These are phyloP conservation scores for Synergus laeviventris DNA, from an alignment of 2,888 invertebrate species.

Conservation along the genomic window DNA sequence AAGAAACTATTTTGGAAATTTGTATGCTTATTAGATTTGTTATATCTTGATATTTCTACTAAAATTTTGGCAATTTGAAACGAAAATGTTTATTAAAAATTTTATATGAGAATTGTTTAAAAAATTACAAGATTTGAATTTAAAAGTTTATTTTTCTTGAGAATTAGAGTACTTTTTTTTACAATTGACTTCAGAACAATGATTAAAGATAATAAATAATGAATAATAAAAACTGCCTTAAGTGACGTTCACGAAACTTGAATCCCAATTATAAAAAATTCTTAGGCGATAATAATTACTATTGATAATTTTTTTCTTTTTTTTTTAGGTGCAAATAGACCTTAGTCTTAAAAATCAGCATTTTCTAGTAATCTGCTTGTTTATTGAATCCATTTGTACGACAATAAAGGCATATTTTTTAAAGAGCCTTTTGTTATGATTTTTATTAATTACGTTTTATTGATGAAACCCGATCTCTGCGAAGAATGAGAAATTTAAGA, in stretches of 20 bases:
- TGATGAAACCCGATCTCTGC: neutral
- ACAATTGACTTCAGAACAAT: neutral
- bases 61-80: neutral
- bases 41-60: neutral
- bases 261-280: neutral
- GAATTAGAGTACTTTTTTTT: neutral
- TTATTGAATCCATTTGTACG: constrained; percentile 55
- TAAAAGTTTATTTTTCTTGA: neutral
- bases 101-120: neutral
- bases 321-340: neutral
- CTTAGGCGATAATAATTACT: neutral
- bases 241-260: neutral
- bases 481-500: neutral
- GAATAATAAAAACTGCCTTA: neutral
- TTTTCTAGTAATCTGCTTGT: constrained; percentile 55
- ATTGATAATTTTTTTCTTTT: neutral
- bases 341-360: constrained; percentile 22
- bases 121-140: neutral
- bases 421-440: constrained; percentile 36
- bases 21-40: neutral
- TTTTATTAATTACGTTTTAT: neutral
- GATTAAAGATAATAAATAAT: neutral
- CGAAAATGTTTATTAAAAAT: neutral
- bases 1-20: neutral
- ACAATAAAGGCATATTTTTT: constrained; percentile 63